phyloP scores from a whole-genome alignment of 2,113 vertebrate genomes.

The Trematocara macrostoma region DNA sequence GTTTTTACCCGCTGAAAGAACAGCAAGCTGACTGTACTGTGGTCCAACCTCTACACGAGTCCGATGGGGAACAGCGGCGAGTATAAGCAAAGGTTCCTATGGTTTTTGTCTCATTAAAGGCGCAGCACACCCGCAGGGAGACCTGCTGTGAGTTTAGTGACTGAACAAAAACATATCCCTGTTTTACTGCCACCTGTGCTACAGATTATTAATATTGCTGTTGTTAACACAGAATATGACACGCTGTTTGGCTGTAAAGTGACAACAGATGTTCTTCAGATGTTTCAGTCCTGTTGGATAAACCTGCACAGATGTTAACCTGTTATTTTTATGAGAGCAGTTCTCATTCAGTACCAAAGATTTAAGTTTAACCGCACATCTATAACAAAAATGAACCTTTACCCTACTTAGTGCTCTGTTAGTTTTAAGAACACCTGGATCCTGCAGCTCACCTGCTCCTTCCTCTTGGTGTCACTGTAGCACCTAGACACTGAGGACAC shows the following conservation, averaged over 20 bases:
- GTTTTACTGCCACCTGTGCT: not conserved
- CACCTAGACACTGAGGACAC: not conserved
- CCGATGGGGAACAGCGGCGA: not conserved
- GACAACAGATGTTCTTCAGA: not conserved
- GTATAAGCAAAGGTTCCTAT: not conserved
- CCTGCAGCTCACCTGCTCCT: not conserved
- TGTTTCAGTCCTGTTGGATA: not conserved
- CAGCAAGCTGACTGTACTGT: not conserved
- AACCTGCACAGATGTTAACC: not conserved
- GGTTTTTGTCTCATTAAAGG: not conserved
- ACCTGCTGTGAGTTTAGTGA: not conserved
- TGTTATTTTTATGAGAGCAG: not conserved
- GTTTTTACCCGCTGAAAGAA: not conserved
- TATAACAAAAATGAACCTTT: not conserved
- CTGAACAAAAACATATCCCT: not conserved
- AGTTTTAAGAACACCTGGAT: not conserved
- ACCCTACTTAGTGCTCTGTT: not conserved
- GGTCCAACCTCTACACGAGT: not conserved
- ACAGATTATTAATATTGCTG: not conserved
- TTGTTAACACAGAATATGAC: not conserved
- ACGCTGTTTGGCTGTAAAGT: accelerated
- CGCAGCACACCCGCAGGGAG: not conserved
- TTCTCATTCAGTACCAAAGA: not conserved
- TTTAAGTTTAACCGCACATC: not conserved
- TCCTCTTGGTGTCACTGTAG: not conserved